A percentile compares a stretch with the other conserved stretches of the same genome.
Conservation (phyloP, 2,888 invertebrate species). For the Ophion costatus region DNA sequence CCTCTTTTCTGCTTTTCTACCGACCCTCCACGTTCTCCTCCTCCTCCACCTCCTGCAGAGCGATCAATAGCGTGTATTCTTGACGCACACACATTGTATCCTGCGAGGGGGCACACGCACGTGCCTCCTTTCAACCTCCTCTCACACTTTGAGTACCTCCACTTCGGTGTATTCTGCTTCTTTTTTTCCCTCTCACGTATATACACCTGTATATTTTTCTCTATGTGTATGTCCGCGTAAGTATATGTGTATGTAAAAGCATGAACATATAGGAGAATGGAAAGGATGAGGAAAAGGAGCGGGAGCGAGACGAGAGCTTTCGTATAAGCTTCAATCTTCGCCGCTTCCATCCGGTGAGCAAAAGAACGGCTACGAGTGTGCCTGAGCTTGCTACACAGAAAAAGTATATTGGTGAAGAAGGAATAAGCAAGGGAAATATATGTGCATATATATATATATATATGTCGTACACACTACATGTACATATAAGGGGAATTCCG, state of each 20-base stretch:
- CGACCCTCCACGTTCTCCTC: slow-evolving; percentile 50
- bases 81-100: slow-evolving; percentile 81
- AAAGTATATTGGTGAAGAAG: slow-evolving; percentile 55
- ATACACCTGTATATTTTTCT: slow-evolving; percentile 8
- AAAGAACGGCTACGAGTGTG: slow-evolving; percentile 61
- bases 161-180: slow-evolving; percentile 37
- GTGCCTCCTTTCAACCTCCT: slow-evolving; percentile 46
- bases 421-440: slow-evolving; percentile 46
- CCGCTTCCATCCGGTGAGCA: slow-evolving; percentile 69
- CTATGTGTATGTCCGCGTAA: background rate
- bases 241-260: slow-evolving; percentile 14
- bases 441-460: background rate
- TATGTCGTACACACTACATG: slow-evolving; percentile 14
- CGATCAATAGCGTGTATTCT: slow-evolving; percentile 82
- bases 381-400: slow-evolving; percentile 52
- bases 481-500: slow-evolving; percentile 36
- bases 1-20: slow-evolving; percentile 71
- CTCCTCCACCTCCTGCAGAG: slow-evolving; percentile 57
- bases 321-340: slow-evolving; percentile 76
- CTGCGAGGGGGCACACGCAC: slow-evolving; percentile 67
- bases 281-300: slow-evolving; percentile 55
- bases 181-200: slow-evolving; percentile 45
- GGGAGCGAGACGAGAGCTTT: slow-evolving; percentile 69
- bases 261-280: slow-evolving; percentile 62
- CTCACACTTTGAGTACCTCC: slow-evolving; percentile 47